Base-by-base conservation (phyloP, 2,113 vertebrate species). In the Ceyx melanurus region DNA sequence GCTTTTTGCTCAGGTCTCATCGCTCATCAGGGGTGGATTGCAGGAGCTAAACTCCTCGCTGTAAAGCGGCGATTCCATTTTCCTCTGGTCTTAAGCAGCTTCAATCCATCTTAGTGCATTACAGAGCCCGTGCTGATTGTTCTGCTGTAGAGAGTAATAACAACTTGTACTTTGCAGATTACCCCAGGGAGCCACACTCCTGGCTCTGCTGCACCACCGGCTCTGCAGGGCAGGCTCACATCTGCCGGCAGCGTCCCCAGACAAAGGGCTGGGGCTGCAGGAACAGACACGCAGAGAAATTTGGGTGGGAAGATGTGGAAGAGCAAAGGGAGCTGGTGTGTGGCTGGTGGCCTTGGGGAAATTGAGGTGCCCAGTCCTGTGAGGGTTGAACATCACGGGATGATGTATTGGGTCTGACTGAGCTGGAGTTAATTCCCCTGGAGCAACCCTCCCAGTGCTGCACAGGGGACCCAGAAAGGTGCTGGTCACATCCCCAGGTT, bases 91-190 rank as follows among this genome's bases (percentile, higher is more conserved):
- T 93, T 91, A 91, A 95, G 90, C 84, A 93, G 91, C 88, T 92
- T 71, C 96, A 91, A 94, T 96, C 93, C 90, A 95, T 97, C 92
- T 94, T 29, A 23, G 54, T 62, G 91, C 82, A 82, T 94, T 79
- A 82, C 82, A 50, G 84, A 92, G 81, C 87, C 88, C 0, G 23
- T 3, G 7, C 86, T 85, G 94, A 90, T 94, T 96, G 96, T 51
- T 94, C 88, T 73, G 90, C 90, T 84, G 88, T 88, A 88, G 84
- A 51, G 86, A 91, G 94, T 82, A 96, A 96, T 95, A 88, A 96
- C 91, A 92, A 89, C 40, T 77, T 94, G 96, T 93, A 93, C 94
- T 94, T 86, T 78, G 88, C 79, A 94, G 91, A 94, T 95, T 95
- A 94, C 96, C 94, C 92, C 90, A 50, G 96, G 95, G 96, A 94